phyloP scores from a whole-genome alignment of 2,797 vertebrate genomes.

The Rhynchonycteris naso region DNA sequence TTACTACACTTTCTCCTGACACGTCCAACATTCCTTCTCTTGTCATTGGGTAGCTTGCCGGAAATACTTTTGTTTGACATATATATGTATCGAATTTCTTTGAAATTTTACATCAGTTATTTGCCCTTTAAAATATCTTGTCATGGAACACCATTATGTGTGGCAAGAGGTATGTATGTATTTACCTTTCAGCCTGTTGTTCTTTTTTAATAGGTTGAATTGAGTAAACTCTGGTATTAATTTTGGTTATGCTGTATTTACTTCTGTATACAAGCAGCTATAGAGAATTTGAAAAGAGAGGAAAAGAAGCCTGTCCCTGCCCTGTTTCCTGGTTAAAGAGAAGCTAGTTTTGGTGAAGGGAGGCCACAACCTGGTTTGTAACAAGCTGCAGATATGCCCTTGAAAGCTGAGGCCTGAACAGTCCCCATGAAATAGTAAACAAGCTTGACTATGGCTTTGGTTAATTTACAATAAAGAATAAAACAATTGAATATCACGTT shows the following conservation, averaged over 20 bases:
- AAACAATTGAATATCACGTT: constrained; percentile 22
- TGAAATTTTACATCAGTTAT: constrained; percentile 4
- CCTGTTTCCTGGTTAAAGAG: constrained; percentile 9
- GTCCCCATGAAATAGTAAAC: not conserved
- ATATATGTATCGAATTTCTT: not conserved
- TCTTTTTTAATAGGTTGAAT: not conserved
- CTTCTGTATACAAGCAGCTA: not conserved
- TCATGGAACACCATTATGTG: too few relatives aligned
- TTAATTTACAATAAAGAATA: not conserved
- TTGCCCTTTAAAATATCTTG: constrained; percentile 25
- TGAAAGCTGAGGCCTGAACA: not conserved
- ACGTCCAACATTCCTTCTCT: not conserved
- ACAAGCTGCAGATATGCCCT: not conserved
- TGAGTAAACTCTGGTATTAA: not conserved
- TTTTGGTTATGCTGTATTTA: not conserved
- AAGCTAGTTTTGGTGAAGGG: not conserved
- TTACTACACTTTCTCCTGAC: not conserved
- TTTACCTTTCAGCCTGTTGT: not conserved
- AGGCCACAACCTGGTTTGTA: not conserved
- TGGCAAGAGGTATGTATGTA: too few relatives aligned
- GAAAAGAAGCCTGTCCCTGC: not conserved
- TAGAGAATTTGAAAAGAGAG: not conserved
- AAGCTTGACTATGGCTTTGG: not conserved
- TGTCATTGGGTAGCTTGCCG: not conserved
- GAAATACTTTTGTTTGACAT: not conserved